Base-by-base conservation (phyloP, 2,797 vertebrate genomes). In the Phrynocephalus guinanensis region DNA sequence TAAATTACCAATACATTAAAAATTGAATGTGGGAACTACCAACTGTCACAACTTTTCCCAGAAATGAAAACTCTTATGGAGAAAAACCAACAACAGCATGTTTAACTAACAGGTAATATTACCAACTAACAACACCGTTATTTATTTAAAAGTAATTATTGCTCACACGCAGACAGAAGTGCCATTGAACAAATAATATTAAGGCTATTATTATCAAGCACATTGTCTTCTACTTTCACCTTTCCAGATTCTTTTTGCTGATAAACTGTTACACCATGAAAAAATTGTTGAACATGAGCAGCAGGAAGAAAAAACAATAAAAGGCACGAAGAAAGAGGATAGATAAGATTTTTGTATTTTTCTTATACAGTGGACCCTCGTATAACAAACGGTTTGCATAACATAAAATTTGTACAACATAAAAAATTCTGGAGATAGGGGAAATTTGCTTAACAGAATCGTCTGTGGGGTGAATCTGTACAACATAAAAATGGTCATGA, bases 1-100 rank as follows among this genome's bases (percentile, higher is more conserved):
- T 0, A 77, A 91, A 90, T 66, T 60, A 88, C 84, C 87, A 91
- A 82, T 1, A 83, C 33, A 87, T 85, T 94, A 70, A 72, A 38
- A 33, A 56, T 3, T 16, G 6, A 84, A 73, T 83, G 26, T 33
- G 33, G 9, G 56, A 66, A 33, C 26, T 48, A 67, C 22, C 28
- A 67, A 75, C 50, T 2, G 83, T 48, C 7, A 44, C 18, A 63
- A 20, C 60, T 63, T 63, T 20, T 20, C 13, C 67, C 22, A 28
- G 50, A 78, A 60, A 10, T n/a, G 70, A 93, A 90, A 0, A 11
- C 68, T 84, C 71, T 88, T 86, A 20, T 88, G 89, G 87, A 87
- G 33, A 70, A 79, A 81, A 30, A 7, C 3, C 24, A 60, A 85
- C 79, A 92, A 93, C 50, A 44, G 60, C 84, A 68, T 75, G 89